Evolutionary conservation across 2,797 vertebrate genomes (phyloP).

Genomic region (Xiphorhynchus erythropygius): DNA sequence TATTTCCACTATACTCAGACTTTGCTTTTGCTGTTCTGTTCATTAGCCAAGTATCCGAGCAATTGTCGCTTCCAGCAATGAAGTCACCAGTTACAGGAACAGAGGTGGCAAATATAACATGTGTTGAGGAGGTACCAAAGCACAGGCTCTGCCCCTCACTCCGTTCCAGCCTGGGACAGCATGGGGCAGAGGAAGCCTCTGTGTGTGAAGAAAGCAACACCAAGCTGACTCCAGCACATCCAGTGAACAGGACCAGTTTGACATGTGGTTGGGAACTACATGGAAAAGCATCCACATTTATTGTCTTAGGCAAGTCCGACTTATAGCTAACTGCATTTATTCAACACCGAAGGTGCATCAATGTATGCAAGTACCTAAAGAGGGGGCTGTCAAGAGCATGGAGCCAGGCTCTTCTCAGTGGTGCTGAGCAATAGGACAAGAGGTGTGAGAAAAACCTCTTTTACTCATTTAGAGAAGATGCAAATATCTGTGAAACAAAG

Average conservation of each 20-base stretch:
- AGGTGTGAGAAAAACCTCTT: too few species aligned
- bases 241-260: rapidly evolving
- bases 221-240: rapidly evolving
- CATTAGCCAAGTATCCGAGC: neutral
- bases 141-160: rapidly evolving
- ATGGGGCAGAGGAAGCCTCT: rapidly evolving
- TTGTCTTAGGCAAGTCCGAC: neutral
- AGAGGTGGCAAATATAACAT: rapidly evolving
- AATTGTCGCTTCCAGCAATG: rapidly evolving
- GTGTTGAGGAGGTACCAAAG: neutral
- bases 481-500: too few species aligned
- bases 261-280: rapidly evolving
- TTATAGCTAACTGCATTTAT: neutral
- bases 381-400: neutral
- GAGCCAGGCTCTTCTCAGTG: neutral
- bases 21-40: neutral
- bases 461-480: too few species aligned
- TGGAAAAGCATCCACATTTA: rapidly evolving
- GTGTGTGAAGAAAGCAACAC: too few species aligned
- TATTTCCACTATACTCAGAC: neutral
- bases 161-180: rapidly evolving
- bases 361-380: neutral
- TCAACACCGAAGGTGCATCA: rapidly evolving
- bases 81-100: rapidly evolving
- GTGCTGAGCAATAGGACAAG: neutral